Percentiles rank a stretch among this genome's conserved stretches.
phyloP scores from a whole-genome alignment of 2,797 vertebrate genomes.

The Distichodus sexfasciatus region DNA sequence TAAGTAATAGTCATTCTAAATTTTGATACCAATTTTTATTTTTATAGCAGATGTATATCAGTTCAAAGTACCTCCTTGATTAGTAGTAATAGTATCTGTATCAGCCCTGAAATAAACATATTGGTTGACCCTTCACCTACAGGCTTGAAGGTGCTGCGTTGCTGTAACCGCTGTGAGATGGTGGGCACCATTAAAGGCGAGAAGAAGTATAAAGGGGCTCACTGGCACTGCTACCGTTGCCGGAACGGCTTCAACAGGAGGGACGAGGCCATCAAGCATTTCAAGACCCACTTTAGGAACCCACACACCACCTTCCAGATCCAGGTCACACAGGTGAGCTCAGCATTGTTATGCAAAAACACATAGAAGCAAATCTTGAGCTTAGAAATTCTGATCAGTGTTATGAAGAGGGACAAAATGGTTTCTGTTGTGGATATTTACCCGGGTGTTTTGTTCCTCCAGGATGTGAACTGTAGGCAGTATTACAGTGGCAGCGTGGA shows the following conservation, averaged over 20 bases:
- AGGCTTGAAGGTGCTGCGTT: conserved; percentile 64
- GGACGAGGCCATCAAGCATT: conserved; percentile 64
- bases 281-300: conserved; percentile 64
- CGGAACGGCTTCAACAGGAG: conserved; percentile 63
- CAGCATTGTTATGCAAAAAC: too few species aligned
- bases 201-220: conserved; percentile 63
- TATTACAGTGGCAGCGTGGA: conserved; percentile 60
- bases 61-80: too few species aligned
- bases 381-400: background rate
- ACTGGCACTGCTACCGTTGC: conserved; percentile 66
- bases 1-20: too few species aligned
- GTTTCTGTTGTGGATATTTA: background rate
- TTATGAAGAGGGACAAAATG: background rate
- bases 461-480: conserved; percentile 64
- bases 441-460: background rate
- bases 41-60: too few species aligned
- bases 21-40: too few species aligned
- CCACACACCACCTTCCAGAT: conserved; percentile 67
- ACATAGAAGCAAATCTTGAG: too few species aligned
- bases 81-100: too few species aligned
- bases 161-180: conserved; percentile 64
- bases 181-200: conserved; percentile 66
- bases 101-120: too few species aligned
- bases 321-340: conserved; percentile 59
- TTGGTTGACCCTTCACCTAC: background rate